Evolutionary conservation across 2,888 invertebrate species (phyloP).

Genomic region (Sphaeridia pumilis): DNA sequence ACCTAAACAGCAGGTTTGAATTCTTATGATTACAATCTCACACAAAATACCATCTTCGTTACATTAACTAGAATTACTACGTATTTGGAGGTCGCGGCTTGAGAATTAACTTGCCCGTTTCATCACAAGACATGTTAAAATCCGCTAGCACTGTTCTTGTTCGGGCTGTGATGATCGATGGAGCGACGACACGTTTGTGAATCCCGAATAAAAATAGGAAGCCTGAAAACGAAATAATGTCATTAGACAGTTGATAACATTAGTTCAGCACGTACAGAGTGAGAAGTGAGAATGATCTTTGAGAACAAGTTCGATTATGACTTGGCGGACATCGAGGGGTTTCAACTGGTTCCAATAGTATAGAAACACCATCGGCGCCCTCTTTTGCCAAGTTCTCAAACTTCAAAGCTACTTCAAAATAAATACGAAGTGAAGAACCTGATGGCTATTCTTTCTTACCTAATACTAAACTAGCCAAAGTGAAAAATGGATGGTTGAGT

Average conservation of each 20-base stretch:
- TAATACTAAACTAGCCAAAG: slow-evolving; percentile 68
- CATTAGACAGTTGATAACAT: not conserved
- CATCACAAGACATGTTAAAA: slow-evolving; percentile 97
- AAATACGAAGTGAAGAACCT: not conserved
- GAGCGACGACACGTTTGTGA: slow-evolving; percentile 90
- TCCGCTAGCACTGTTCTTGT: slow-evolving; percentile 81
- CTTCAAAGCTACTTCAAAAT: no score
- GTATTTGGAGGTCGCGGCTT: slow-evolving; percentile 62
- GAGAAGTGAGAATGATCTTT: no score
- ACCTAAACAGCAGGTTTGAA: not conserved
- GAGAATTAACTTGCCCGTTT: slow-evolving; percentile 87
- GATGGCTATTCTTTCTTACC: slow-evolving; percentile 49
- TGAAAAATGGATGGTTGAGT: slow-evolving; percentile 87
- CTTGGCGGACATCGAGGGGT: no score
- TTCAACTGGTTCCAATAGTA: no score
- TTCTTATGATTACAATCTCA: not conserved
- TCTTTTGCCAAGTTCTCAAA: no score
- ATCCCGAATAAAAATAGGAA: slow-evolving; percentile 82
- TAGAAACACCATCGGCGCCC: no score
- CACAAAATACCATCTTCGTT: not conserved
- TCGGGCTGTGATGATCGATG: slow-evolving; percentile 85
- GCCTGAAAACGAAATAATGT: slow-evolving; percentile 46
- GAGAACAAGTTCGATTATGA: no score
- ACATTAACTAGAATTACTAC: slow-evolving; percentile 16
- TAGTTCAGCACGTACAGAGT: no score